Base-by-base conservation (phyloP, 2,797 vertebrate species). In the Enteromius unitaeniatus region DNA sequence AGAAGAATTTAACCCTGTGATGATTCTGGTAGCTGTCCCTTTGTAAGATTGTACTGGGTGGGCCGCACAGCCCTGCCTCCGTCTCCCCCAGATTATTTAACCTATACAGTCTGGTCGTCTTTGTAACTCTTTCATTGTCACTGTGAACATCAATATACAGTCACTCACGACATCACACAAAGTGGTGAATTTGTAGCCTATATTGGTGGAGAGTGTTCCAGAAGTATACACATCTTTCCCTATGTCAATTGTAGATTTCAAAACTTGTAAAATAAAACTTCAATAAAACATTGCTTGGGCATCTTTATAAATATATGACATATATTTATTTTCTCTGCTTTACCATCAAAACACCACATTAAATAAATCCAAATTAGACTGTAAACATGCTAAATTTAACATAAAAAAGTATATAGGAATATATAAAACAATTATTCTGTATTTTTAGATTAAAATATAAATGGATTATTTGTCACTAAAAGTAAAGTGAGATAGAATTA, bases 221-320 rank as follows among this genome's bases (percentile, higher is more conserved):
- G 89, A 86, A 84, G 85, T 89, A 82, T 67, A 82, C 90, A 86
- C 88, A 89, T 83, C 86, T 89, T 91, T 86, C 85, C 87, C 89
- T 88, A 70, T 84, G 87, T 84, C 90, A 89, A 80, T 87, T 91
- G 93, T 96, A 94, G 91, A 93, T 90, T 92, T 93, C 90, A 94
- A 91, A 84, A 93, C 92, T 94, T 94, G 94, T 93, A 92, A 93
- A 93, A 92, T 92, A 92, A 91, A 88, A 85, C 88, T 82, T 86
- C 89, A 91, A 94, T 90, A 88, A 95, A 93, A 94, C 87, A 85
- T 90, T 93, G 93, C 92, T 92, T 94, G 92, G 89, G 93, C 88
- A 92, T 90, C 83, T 92, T 92, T 90, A 90, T 82, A 89, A 51
- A 89, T 28, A 51, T 49, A 55, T 75, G 45, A 55, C 31, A 84